phyloP scores from a whole-genome alignment of 2,797 vertebrate genomes.

The Phoebastria nigripes region DNA sequence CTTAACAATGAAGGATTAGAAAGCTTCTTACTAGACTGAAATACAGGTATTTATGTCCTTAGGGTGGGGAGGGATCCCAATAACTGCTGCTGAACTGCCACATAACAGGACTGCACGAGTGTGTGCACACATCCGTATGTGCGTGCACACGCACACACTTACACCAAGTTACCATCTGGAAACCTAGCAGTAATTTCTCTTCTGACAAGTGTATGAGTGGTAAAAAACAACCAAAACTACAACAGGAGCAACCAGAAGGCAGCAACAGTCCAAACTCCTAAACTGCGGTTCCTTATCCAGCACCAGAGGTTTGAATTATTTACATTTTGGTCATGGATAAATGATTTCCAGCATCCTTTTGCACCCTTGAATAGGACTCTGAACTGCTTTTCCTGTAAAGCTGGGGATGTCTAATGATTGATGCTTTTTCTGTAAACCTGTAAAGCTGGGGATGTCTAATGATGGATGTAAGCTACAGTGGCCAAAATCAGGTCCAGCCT shows the following conservation, averaged over 20 bases:
- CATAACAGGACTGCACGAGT: fast-evolving
- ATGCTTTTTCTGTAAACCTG: not conserved
- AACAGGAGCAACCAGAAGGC: not conserved
- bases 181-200: not conserved
- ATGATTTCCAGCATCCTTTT: not conserved
- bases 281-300: not conserved
- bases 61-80: not conserved
- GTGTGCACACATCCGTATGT: fast-evolving
- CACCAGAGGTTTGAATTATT: not conserved
- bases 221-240: not conserved
- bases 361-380: not conserved
- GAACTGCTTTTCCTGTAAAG: not conserved
- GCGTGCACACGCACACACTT: not conserved
- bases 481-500: not conserved
- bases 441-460: not conserved
- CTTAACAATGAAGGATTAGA: not conserved
- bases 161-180: not conserved
- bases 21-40: not conserved
- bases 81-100: not conserved
- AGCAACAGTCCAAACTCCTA: not conserved
- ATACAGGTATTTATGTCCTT: not conserved
- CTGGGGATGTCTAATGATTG: too few species aligned
- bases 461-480: too few species aligned
- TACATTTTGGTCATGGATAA: not conserved
- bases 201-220: not conserved